Percentiles rank a stretch among this genome's conserved stretches.
These are phyloP conservation scores for Meloidogyne floridensis DNA, from an alignment of 1,140 invertebrate genomes.

Conservation along the genomic window DNA sequence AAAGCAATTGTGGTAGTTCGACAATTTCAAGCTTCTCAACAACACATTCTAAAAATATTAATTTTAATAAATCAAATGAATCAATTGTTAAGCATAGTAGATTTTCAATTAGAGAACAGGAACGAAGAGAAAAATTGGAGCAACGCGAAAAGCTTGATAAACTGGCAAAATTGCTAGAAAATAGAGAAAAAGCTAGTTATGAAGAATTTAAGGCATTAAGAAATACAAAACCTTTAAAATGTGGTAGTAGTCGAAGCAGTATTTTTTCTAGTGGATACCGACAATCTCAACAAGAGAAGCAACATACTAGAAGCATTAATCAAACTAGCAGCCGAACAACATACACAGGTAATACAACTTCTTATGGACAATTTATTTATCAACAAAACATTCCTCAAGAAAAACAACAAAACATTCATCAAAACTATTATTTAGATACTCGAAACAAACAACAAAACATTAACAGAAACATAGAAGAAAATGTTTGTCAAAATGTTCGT, in stretches of 20 bases:
- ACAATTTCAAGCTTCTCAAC: no score
- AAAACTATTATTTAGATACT: not conserved
- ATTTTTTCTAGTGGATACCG: not conserved
- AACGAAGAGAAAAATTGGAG: conserved; percentile 8
- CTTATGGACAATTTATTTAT: no score
- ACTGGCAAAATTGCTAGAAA: not conserved
- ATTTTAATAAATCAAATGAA: not conserved
- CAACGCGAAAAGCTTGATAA: not conserved
- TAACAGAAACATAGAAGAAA: no score
- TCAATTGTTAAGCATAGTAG: not conserved
- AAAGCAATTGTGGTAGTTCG: not conserved
- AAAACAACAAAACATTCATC: not conserved
- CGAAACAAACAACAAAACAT: no score
- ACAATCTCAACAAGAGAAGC: not conserved
- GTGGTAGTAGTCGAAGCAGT: not conserved
- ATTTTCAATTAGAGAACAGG: not conserved
- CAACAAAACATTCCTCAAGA: not conserved
- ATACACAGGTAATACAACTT: no score
- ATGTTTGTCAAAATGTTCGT: no score
- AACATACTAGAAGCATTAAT: not conserved
- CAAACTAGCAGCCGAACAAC: not conserved
- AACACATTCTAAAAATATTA: not conserved
- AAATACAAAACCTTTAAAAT: not conserved
- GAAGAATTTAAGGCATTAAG: not conserved
- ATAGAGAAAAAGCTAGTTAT: not conserved